These are phyloP conservation scores for Lepidostoma basale DNA, from an alignment of 1,140 invertebrate genomes.

Conservation along the genomic window DNA sequence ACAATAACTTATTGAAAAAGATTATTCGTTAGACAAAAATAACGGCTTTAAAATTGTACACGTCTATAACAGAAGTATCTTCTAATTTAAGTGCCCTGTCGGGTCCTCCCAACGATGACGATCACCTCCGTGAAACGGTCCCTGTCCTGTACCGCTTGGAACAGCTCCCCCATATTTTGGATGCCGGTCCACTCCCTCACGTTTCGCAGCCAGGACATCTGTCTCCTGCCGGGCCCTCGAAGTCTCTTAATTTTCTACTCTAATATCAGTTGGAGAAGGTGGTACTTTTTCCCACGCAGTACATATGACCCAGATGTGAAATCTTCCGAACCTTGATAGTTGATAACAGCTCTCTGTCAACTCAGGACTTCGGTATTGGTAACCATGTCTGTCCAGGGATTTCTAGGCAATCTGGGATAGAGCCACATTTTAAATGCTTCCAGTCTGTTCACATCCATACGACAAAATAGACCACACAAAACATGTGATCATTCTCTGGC, in stretches of 20 bases:
- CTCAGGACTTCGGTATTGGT: no score
- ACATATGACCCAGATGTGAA: not conserved
- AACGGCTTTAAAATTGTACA: not conserved
- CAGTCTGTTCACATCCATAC: not conserved
- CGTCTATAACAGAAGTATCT: not conserved
- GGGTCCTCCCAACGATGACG: no score
- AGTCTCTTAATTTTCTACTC: no score
- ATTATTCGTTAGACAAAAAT: not conserved
- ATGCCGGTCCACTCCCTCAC: not conserved
- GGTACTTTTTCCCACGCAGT: not conserved
- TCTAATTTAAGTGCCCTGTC: no score
- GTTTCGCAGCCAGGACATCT: not conserved
- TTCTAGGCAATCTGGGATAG: not conserved
- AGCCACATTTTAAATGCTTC: not conserved
- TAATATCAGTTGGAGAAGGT: not conserved
- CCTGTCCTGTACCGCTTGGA: no score
- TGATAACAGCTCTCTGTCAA: not conserved
- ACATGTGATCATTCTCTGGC: not conserved
- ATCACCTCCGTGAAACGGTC: no score
- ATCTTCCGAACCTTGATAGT: not conserved
- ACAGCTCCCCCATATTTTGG: no score
- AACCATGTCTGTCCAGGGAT: no score
- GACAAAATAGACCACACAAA: not conserved
- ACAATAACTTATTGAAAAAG: no score
- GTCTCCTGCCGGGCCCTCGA: no score